These are phyloP conservation scores for Scelioninae gen. 2 DNA, from an alignment of 2,888 invertebrate genomes.

Conservation along the genomic window DNA sequence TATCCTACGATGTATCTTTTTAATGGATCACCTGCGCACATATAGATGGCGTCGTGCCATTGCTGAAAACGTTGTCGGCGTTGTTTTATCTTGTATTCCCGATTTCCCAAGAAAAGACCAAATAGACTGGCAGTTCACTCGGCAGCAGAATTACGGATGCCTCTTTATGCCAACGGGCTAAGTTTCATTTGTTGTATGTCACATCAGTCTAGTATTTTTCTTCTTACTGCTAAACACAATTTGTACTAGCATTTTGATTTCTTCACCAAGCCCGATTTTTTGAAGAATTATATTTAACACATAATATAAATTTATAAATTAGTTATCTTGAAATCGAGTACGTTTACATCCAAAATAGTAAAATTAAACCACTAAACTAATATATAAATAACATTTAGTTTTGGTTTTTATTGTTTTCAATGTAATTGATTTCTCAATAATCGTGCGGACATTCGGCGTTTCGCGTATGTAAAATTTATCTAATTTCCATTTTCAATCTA, in stretches of 20 bases:
- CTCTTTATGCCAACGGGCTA: slow-evolving; percentile 43
- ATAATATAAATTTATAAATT: too few relatives aligned
- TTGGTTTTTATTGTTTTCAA: too few relatives aligned
- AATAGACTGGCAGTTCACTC: slow-evolving; percentile 44
- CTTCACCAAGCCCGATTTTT: slow-evolving; percentile 10
- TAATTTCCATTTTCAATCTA: too few relatives aligned
- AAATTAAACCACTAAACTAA: too few relatives aligned
- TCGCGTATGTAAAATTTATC: too few relatives aligned
- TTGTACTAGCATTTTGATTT: slow-evolving; percentile 16
- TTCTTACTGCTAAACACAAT: slow-evolving; percentile 21
- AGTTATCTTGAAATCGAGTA: too few relatives aligned
- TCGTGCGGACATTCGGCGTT: too few relatives aligned
- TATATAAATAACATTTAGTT: too few relatives aligned
- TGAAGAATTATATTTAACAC: slow-evolving; percentile 15
- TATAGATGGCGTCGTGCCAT: slow-evolving; percentile 45
- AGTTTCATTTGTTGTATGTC: slow-evolving; percentile 56
- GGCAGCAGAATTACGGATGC: slow-evolving; percentile 53
- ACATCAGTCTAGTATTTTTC: slow-evolving; percentile 42
- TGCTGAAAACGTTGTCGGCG: slow-evolving; percentile 48
- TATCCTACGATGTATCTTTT: slow-evolving; percentile 45
- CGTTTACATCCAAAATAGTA: too few relatives aligned
- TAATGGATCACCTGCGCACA: slow-evolving; percentile 52
- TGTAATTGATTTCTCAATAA: too few relatives aligned
- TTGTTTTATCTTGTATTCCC: slow-evolving; percentile 31
- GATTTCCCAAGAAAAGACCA: slow-evolving; percentile 43